A percentile compares a stretch with the other conserved stretches of the same genome.
phyloP scores from a whole-genome alignment of 2,888 invertebrate species.

The Lochmaea crataegi region DNA sequence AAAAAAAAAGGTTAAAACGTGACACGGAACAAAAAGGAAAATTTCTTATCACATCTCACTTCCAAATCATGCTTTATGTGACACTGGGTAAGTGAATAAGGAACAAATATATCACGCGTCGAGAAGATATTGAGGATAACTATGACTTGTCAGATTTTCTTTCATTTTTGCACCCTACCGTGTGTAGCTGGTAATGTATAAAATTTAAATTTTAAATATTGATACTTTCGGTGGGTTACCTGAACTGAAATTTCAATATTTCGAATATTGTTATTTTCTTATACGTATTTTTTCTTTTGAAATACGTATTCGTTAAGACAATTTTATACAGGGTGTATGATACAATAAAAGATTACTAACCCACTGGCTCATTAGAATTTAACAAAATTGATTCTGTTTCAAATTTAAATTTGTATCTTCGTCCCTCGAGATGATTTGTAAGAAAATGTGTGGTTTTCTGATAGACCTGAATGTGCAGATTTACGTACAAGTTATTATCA shows the following conservation, averaged over 20 bases:
- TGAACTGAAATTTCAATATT: conserved; percentile 16
- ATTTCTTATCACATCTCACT: conserved; percentile 20
- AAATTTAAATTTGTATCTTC: too few relatives aligned
- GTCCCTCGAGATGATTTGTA: too few relatives aligned
- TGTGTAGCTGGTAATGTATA: conserved; percentile 30
- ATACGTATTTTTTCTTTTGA: not conserved
- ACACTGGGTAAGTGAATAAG: conserved; percentile 35
- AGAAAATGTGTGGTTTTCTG: too few relatives aligned
- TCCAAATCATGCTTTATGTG: conserved; percentile 33
- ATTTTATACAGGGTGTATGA: too few relatives aligned
- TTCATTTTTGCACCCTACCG: conserved; percentile 11
- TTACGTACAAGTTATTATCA: too few relatives aligned
- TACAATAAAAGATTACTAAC: too few relatives aligned
- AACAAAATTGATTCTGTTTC: too few relatives aligned
- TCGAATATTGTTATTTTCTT: conserved; percentile 11
- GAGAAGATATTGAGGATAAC: conserved; percentile 33
- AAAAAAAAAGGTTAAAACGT: not conserved
- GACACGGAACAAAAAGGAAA: conserved; percentile 15
- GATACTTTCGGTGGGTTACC: conserved; percentile 16
- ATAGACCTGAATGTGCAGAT: too few relatives aligned
- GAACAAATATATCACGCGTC: conserved; percentile 33
- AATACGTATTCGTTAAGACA: too few relatives aligned
- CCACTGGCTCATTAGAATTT: too few relatives aligned
- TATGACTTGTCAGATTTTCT: conserved; percentile 35
- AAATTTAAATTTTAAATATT: conserved; percentile 34